Percentiles rank a stretch among this genome's conserved stretches.
Evolutionary conservation across 2,888 invertebrate species (phyloP).

Genomic region (Acanthosepion esculentum): DNA sequence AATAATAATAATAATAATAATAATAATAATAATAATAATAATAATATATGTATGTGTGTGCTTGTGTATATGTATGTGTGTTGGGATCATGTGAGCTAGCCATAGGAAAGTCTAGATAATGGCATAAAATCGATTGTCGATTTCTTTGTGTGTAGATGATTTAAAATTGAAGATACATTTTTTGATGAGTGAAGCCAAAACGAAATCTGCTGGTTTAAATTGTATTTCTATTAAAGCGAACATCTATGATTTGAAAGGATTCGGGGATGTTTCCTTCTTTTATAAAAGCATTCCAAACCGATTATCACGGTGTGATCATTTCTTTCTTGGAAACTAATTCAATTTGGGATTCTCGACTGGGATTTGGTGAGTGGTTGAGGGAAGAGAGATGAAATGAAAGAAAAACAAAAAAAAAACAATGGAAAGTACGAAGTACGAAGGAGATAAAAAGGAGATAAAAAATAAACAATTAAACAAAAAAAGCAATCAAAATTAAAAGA

Average conservation of each 20-base stretch:
- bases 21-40: too few species aligned
- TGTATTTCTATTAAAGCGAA: not conserved
- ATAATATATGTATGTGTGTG: too few species aligned
- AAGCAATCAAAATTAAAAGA: not conserved
- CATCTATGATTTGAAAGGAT: not conserved
- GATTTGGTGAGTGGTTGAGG: not conserved
- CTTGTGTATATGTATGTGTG: too few species aligned
- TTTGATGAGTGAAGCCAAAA: not conserved
- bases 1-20: too few species aligned
- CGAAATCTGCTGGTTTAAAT: not conserved
- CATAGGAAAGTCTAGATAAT: not conserved
- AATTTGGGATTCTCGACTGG: not conserved
- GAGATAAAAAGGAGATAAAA: too few species aligned
- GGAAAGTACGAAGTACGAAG: not conserved
- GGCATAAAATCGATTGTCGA: not conserved
- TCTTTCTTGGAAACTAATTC: not conserved
- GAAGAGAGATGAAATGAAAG: too few species aligned
- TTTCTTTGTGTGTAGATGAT: not conserved
- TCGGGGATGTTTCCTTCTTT: not conserved
- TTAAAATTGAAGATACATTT: not conserved
- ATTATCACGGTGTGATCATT: not conserved
- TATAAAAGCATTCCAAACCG: not conserved
- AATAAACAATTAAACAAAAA: not conserved
- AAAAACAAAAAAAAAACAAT: not conserved
- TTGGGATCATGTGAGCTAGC: not conserved